Evolutionary conservation across 2,888 invertebrate genomes (phyloP).

Genomic region (Zele albiditarsus): DNA sequence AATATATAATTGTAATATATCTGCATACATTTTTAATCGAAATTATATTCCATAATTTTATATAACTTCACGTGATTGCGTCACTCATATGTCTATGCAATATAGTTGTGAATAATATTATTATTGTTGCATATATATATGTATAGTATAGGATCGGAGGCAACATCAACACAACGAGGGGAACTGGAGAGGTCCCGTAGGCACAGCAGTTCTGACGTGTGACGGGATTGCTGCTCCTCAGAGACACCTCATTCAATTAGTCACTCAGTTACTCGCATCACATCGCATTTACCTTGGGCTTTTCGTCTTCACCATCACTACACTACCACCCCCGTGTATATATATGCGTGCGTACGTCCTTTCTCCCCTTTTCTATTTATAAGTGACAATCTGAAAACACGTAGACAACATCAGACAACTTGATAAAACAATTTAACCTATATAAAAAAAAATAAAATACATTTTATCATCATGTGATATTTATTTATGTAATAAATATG

Average conservation of each 20-base stretch:
- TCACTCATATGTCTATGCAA: no score
- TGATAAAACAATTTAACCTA: background rate
- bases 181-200: conserved; percentile 44
- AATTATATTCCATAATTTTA: no score
- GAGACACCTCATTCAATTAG: conserved; percentile 72
- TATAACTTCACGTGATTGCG: no score
- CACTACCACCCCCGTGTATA: background rate
- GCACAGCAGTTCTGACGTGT: conserved; percentile 67
- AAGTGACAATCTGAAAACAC: conserved; percentile 11
- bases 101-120: no score
- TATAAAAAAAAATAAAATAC: background rate
- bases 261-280: conserved; percentile 71
- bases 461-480: background rate
- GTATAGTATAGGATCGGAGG: background rate
- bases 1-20: no score
- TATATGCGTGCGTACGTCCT: background rate
- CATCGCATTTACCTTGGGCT: conserved; percentile 63
- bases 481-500: background rate
- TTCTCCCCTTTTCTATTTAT: conserved; percentile 18
- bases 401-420: conserved; percentile 3
- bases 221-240: conserved; percentile 69
- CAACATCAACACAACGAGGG: background rate
- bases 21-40: no score
- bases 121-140: background rate
- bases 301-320: conserved; percentile 49